Conservation (phyloP, 2,113 vertebrate genomes). For the Pachyramphus minor region DNA sequence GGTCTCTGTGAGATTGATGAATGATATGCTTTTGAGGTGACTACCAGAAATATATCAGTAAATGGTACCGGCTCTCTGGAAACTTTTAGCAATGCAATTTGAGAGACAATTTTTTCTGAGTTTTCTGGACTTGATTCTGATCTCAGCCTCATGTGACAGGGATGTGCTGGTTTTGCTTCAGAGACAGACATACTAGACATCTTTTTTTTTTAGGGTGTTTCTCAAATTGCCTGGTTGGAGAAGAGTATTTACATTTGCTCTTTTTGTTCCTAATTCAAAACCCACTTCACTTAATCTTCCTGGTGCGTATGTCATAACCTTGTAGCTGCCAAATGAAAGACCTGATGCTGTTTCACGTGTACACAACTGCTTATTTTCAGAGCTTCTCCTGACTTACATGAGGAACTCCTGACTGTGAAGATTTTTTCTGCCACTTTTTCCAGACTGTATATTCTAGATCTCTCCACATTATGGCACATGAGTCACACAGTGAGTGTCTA, state of each 20-base stretch:
- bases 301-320: background rate
- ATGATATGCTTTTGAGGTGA: background rate
- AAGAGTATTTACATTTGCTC: background rate
- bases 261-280: background rate
- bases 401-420: background rate
- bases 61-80: background rate
- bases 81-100: background rate
- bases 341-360: background rate
- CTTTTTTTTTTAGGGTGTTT: background rate
- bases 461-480: background rate
- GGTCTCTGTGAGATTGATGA: background rate
- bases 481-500: background rate
- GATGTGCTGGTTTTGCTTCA: background rate
- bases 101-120: background rate
- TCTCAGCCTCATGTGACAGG: background rate
- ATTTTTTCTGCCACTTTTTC: background rate
- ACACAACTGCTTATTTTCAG: background rate
- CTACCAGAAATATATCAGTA: background rate
- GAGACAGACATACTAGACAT: background rate
- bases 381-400: background rate
- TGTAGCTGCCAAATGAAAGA: background rate
- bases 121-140: background rate
- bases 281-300: background rate
- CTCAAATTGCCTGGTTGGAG: background rate
- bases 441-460: background rate